A percentile compares a stretch with the other conserved stretches of the same genome.
Conservation (phyloP, 1,140 invertebrate genomes). For the Eufriesea mexicana region DNA sequence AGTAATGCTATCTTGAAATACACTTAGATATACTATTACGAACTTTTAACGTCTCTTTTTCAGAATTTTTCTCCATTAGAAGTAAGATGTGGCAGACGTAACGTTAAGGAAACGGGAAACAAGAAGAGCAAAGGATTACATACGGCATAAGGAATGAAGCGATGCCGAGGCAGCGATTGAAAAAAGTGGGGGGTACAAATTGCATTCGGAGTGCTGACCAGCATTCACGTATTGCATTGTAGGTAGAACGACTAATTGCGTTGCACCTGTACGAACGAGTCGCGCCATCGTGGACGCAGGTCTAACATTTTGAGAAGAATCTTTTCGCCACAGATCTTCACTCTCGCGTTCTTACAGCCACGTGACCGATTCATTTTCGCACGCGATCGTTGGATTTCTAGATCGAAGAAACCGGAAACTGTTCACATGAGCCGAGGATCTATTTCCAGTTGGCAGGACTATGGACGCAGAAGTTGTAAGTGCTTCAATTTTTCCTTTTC, state of each 20-base stretch:
- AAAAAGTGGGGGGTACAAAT: slow-evolving; percentile 53
- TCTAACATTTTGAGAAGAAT: background rate
- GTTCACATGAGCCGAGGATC: slow-evolving; percentile 75
- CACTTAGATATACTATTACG: too few species aligned
- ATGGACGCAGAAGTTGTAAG: slow-evolving; percentile 76
- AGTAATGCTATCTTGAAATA: too few species aligned
- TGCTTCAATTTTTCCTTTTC: slow-evolving; percentile 19
- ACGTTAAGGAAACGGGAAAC: background rate
- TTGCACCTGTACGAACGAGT: slow-evolving; percentile 69
- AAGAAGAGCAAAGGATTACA: background rate
- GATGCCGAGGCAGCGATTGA: slow-evolving; percentile 36
- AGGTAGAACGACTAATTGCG: slow-evolving; percentile 74
- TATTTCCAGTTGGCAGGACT: slow-evolving; percentile 72
- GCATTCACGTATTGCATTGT: slow-evolving; percentile 54
- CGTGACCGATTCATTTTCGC: background rate
- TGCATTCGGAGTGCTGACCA: slow-evolving; percentile 37
- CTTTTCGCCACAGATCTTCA: too few species aligned
- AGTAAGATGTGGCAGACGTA: too few species aligned
- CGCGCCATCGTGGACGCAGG: slow-evolving; percentile 1
- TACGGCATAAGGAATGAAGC: slow-evolving; percentile 23
- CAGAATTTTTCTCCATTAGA: too few species aligned
- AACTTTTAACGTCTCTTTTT: too few species aligned
- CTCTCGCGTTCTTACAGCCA: background rate
- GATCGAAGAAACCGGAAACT: slow-evolving; percentile 14
- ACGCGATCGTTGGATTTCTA: slow-evolving; percentile 10